These are phyloP conservation scores for Bombus superbus DNA, from an alignment of 1,140 invertebrate genomes.

Conservation along the genomic window DNA sequence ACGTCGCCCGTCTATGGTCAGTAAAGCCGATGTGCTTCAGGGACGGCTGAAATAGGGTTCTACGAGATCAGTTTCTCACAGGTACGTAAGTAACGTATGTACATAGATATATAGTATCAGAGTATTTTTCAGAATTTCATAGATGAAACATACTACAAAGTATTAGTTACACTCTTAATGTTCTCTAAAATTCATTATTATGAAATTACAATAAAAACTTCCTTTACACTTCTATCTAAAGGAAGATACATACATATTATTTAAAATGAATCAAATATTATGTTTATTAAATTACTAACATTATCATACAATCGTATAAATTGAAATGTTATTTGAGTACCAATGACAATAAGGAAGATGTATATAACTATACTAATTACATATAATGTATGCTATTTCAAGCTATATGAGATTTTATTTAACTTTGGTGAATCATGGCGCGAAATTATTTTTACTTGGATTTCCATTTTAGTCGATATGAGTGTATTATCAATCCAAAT, in stretches of 20 bases:
- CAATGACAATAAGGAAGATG: background rate
- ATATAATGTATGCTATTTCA: background rate
- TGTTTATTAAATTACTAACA: background rate
- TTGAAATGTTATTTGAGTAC: background rate
- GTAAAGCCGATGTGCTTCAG: constrained; percentile 20
- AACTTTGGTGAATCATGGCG: constrained; percentile 25
- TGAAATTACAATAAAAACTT: background rate
- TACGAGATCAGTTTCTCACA: constrained; percentile 18
- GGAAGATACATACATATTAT: background rate
- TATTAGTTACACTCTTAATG: background rate
- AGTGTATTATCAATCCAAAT: background rate
- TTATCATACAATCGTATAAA: background rate
- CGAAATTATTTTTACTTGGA: constrained; percentile 40
- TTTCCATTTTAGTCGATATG: constrained; percentile 28
- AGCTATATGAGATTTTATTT: constrained; percentile 24
- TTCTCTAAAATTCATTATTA: background rate
- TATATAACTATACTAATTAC: background rate
- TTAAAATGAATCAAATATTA: constrained; percentile 4
- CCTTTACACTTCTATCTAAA: background rate
- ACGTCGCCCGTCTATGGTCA: constrained; percentile 52
- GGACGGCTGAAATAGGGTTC: constrained; percentile 31
- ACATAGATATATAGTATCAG: background rate
- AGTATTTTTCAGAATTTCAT: background rate
- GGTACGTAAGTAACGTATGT: background rate
- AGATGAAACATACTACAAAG: background rate